Percentiles rank a stretch among this genome's conserved stretches.
Evolutionary conservation across 2,888 invertebrate species (phyloP).

Genomic region (Dexiosoma caninum): DNA sequence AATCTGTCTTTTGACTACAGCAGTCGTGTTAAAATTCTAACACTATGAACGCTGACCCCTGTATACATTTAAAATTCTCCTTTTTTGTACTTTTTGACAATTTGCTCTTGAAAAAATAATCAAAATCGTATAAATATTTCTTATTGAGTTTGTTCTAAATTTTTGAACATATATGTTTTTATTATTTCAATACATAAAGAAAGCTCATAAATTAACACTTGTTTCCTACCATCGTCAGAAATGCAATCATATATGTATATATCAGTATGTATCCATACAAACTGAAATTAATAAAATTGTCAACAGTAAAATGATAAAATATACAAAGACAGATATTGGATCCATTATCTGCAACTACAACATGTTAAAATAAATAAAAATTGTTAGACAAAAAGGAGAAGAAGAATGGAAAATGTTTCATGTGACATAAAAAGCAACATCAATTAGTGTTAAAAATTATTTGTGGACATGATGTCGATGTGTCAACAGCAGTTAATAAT

Average conservation of each 20-base stretch:
- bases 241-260: neutral
- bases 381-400: neutral
- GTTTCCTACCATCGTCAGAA: neutral
- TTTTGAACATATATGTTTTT: neutral
- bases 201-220: neutral
- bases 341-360: neutral
- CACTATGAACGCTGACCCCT: too few relatives aligned
- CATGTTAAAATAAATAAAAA: neutral
- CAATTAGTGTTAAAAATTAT: slow-evolving; percentile 47
- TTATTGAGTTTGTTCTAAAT: neutral
- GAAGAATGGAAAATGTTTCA: slow-evolving; percentile 4
- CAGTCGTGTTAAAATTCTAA: too few relatives aligned
- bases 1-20: too few relatives aligned
- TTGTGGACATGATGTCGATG: slow-evolving; percentile 27
- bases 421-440: slow-evolving; percentile 25
- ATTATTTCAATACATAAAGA: neutral
- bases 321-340: neutral
- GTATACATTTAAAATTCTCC: too few relatives aligned
- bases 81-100: too few relatives aligned
- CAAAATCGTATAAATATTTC: neutral
- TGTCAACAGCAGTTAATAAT: slow-evolving; percentile 35
- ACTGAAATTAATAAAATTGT: slow-evolving; percentile 24
- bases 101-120: too few relatives aligned
- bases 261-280: neutral
- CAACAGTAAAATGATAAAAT: neutral